phyloP scores from a whole-genome alignment of 2,888 invertebrate genomes.

The Latrodectus hesperus region DNA sequence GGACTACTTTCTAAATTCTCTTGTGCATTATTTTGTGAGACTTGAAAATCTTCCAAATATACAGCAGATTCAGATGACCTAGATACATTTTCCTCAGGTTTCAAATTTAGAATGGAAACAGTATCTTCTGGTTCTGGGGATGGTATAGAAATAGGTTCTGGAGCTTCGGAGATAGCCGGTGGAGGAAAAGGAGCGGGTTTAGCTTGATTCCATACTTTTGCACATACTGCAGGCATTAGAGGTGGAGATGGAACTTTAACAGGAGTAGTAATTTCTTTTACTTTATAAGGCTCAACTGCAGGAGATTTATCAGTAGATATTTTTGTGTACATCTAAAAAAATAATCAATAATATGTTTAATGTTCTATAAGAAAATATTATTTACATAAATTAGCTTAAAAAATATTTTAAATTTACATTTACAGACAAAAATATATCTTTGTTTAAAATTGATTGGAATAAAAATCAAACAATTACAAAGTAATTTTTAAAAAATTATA shows the following conservation, averaged over 20 bases:
- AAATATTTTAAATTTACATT: no score
- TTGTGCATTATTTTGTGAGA: not conserved
- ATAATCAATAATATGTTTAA: not conserved
- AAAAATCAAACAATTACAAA: no score
- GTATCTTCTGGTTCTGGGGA: slow-evolving; percentile 22
- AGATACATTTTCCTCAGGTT: not conserved
- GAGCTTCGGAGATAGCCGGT: slow-evolving; percentile 46
- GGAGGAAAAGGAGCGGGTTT: slow-evolving; percentile 50
- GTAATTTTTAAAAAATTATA: no score
- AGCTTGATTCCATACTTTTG: slow-evolving; percentile 57
- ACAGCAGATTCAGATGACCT: not conserved
- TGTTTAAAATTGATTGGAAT: no score
- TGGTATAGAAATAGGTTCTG: slow-evolving; percentile 40
- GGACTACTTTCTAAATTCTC: slow-evolving; percentile 3
- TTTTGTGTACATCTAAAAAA: slow-evolving; percentile 60
- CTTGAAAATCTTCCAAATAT: not conserved
- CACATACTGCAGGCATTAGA: slow-evolving; percentile 55
- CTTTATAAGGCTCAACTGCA: slow-evolving; percentile 34
- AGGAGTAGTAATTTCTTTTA: not conserved
- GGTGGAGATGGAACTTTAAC: slow-evolving; percentile 51
- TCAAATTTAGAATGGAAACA: not conserved
- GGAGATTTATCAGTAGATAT: slow-evolving; percentile 33
- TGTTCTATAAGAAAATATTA: not conserved
- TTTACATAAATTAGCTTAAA: no score
- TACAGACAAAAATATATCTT: no score